Percentiles rank a stretch among this genome's conserved stretches.
phyloP scores from a whole-genome alignment of 2,888 invertebrate species.

The Meteorus cinctellus region DNA sequence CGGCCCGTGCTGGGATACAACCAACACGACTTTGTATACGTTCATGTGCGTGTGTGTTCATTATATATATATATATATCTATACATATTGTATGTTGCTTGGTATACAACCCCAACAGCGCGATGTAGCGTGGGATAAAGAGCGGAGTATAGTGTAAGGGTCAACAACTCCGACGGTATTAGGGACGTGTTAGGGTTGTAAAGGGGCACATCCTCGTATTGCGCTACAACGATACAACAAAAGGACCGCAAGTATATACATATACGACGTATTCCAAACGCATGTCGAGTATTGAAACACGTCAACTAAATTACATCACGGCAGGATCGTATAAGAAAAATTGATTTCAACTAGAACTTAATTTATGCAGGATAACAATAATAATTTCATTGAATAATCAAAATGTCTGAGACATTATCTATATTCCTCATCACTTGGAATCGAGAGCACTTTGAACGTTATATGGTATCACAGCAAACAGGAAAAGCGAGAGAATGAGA shows the following conservation, averaged over 20 bases:
- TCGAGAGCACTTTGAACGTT: neutral
- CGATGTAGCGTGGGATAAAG: constrained; percentile 33
- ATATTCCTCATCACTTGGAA: neutral
- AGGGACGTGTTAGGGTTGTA: constrained; percentile 71
- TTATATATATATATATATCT: constrained; percentile 52
- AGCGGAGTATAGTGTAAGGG: constrained; percentile 39
- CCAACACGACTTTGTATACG: constrained; percentile 53
- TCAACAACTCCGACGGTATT: constrained; percentile 65
- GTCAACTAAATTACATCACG: neutral
- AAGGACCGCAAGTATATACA: constrained; percentile 65
- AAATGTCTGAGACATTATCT: neutral
- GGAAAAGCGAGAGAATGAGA: constrained; percentile 17
- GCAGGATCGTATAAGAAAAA: neutral
- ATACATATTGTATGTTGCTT: neutral
- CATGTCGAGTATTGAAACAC: neutral
- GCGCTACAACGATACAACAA: constrained; percentile 63
- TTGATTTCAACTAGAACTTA: too few relatives aligned
- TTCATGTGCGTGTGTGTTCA: constrained; percentile 44
- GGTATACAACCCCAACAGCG: neutral
- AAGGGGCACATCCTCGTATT: constrained; percentile 61
- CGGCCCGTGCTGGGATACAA: constrained; percentile 61
- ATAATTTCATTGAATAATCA: neutral
- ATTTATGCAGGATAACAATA: neutral
- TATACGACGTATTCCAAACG: neutral
- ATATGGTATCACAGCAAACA: constrained; percentile 11